phyloP scores from a whole-genome alignment of 2,888 invertebrate genomes.

The Leptogaster cylindrica region DNA sequence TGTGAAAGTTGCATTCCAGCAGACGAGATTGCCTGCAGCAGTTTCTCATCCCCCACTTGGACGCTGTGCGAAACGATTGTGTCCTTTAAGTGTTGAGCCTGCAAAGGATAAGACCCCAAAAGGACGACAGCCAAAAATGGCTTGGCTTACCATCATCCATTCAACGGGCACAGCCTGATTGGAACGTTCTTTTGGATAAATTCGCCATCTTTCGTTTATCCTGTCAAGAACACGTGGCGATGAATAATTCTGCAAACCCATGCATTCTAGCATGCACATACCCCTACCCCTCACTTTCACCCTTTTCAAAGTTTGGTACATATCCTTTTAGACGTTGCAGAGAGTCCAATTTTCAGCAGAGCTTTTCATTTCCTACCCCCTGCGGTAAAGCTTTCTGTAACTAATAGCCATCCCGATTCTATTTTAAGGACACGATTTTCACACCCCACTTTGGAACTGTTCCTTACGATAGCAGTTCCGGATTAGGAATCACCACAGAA shows the following conservation, averaged over 20 bases:
- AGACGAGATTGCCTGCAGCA: neutral
- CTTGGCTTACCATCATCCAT: neutral
- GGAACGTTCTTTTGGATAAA: conserved; percentile 3
- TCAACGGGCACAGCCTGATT: neutral
- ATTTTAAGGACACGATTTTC: neutral
- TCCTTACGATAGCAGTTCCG: neutral
- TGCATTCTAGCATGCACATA: conserved; percentile 17
- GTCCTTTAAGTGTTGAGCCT: neutral
- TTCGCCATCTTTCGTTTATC: conserved; percentile 27
- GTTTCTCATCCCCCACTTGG: neutral
- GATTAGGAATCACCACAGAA: neutral
- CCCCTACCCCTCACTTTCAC: neutral
- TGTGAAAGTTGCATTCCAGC: neutral
- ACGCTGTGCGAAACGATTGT: neutral
- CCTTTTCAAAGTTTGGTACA: too few species aligned
- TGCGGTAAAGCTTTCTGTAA: neutral
- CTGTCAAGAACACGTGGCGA: conserved; percentile 40
- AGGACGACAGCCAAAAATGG: neutral
- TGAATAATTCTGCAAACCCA: conserved; percentile 3
- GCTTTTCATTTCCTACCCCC: too few species aligned
- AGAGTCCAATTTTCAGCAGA: too few species aligned
- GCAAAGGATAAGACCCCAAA: neutral
- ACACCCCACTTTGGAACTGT: neutral
- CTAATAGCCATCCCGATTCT: neutral
- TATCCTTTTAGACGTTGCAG: too few species aligned